These are phyloP conservation scores for Carassius gibelio DNA, from an alignment of 2,113 vertebrate genomes.

Conservation along the genomic window DNA sequence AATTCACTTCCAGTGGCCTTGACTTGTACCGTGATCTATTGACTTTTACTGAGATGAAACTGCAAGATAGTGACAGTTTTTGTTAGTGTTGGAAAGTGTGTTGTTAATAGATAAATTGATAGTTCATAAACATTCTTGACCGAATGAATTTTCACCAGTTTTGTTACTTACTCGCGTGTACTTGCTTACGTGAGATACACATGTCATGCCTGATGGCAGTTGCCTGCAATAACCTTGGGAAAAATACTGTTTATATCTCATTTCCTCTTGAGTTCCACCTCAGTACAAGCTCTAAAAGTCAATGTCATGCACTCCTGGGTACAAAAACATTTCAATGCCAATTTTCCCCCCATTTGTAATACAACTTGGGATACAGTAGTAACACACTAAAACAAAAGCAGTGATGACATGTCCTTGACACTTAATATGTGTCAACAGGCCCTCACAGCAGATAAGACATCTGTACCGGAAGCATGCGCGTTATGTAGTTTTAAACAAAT, in stretches of 20 bases:
- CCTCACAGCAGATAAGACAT: slow-evolving; percentile 58
- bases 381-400: neutral
- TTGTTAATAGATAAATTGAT: slow-evolving; percentile 27
- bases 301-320: neutral
- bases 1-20: slow-evolving; percentile 15
- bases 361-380: neutral
- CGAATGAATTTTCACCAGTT: slow-evolving; percentile 9
- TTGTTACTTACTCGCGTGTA: neutral
- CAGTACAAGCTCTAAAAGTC: neutral
- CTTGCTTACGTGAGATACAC: neutral
- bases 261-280: slow-evolving; percentile 29
- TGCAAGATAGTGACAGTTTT: slow-evolving; percentile 21
- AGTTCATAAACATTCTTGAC: slow-evolving; percentile 45
- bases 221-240: neutral
- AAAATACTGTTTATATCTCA: slow-evolving; percentile 26
- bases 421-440: slow-evolving; percentile 40
- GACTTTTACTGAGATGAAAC: neutral
- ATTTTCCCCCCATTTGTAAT: neutral
- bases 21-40: neutral
- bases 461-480: slow-evolving; percentile 50
- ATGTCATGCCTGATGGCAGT: neutral
- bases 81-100: slow-evolving; percentile 42
- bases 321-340: neutral
- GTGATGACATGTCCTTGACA: slow-evolving; percentile 38
- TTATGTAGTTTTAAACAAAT: slow-evolving; percentile 39